Conservation (phyloP, 2,888 invertebrate genomes). For the Idaea dimidiata region DNA sequence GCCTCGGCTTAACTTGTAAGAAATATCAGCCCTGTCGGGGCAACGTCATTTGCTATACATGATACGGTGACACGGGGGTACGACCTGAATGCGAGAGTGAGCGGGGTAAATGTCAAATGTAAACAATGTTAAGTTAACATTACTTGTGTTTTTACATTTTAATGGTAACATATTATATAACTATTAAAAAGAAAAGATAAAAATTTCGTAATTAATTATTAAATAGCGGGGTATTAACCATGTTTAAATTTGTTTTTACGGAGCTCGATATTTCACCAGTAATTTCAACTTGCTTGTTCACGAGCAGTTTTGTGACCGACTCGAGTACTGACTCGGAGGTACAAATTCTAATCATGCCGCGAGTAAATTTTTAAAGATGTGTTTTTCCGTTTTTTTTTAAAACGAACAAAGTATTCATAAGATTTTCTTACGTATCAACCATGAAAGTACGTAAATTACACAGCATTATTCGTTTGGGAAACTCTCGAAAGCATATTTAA, state of each 20-base stretch:
- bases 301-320: too few species aligned
- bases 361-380: too few species aligned
- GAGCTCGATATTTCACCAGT: too few species aligned
- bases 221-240: too few species aligned
- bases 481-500: conserved; percentile 10
- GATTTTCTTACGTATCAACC: not conserved
- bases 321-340: too few species aligned
- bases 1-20: conserved; percentile 44
- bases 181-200: too few species aligned
- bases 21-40: conserved; percentile 51
- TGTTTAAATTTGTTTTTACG: too few species aligned
- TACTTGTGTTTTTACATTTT: not conserved
- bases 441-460: not conserved
- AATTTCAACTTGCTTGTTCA: too few species aligned
- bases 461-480: not conserved
- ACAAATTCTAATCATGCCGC: too few species aligned
- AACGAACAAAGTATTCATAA: not conserved
- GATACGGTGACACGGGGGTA: not conserved
- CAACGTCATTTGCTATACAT: conserved; percentile 19
- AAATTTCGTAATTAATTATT: too few species aligned
- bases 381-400: too few species aligned
- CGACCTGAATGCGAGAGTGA: not conserved
- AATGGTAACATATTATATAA: not conserved
- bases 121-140: not conserved
- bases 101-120: not conserved